Base-by-base conservation (phyloP, 2,113 vertebrate genomes). In the Elgaria multicarinata region DNA sequence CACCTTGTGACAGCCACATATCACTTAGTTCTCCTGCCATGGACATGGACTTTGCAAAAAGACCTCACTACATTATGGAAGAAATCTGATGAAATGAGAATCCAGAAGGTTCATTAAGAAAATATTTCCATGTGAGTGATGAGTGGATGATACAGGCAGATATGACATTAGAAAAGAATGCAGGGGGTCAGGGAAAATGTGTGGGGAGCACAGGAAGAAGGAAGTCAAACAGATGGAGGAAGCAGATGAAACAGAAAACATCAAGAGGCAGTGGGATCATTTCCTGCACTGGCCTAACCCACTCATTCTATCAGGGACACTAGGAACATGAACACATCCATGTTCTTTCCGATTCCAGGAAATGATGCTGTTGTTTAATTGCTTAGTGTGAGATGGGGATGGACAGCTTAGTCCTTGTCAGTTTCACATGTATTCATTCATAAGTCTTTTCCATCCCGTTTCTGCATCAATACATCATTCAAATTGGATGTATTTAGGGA, bases 141-240 rank as follows among this genome's bases (percentile, higher is more conserved):
- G 50, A 42, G 42, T 8, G 50, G 13, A 85, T 85, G 6, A 50
- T n/a, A 53, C 62, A 75, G 69, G 26, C n/a, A 86, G 50, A 75
- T 33, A 36, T 33, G 12, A 75, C 58, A 53, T 24, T 24, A 75
- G 69, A 26, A 26, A 46, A 58, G 50, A n/a, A 78, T 4, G 50
- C 10, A 24, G 50, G 13, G 84, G 69, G 66, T 53, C 83, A 62
- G 26, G 24, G 69, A 33, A 75, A 58, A 75, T 75, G 53, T 42
- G 53, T 42, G 71, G 69, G 50, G 71, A 75, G 84, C 22, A 64
- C 22, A 82, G 22, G 50, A 39, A 86, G 78, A 55, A 80, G 71
- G 20, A 58, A 42, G 55, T 53, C 33, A 69, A 85, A 39, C 84
- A 86, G 69, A 86, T 86, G 84, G 84, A 42, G 42, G 84, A 86